These are phyloP conservation scores for Xestobium rufovillosum DNA, from an alignment of 2,888 invertebrate species.

Conservation along the genomic window DNA sequence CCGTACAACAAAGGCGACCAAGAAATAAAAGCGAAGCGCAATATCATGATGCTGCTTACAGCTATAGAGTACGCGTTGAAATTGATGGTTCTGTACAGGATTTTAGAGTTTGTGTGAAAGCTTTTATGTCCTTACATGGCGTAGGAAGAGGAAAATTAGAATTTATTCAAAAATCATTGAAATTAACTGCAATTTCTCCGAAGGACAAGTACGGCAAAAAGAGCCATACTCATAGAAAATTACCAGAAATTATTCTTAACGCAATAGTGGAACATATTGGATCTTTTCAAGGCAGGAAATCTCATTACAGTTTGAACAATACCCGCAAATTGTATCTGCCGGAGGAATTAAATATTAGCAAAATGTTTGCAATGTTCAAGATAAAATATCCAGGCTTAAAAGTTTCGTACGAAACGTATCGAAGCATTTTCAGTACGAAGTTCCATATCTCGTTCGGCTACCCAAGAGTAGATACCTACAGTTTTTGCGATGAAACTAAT, in stretches of 20 bases:
- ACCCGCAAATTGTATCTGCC: constrained; percentile 1
- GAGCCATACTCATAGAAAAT: background rate
- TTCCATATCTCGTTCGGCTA: too few species aligned
- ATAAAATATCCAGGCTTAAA: too few species aligned
- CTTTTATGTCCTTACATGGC: background rate
- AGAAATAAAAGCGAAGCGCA: too few species aligned
- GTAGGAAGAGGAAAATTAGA: background rate
- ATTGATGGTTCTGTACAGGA: too few species aligned
- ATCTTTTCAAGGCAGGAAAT: background rate
- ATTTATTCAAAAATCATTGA: constrained; percentile 1
- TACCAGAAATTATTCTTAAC: background rate
- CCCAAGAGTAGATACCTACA: too few species aligned
- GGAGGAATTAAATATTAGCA: constrained; percentile 1
- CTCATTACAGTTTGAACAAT: constrained; percentile 3
- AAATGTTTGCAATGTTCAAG: too few species aligned
- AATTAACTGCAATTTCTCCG: background rate
- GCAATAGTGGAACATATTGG: background rate
- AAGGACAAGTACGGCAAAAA: background rate
- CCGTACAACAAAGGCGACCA: too few species aligned
- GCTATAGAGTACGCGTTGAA: too few species aligned
- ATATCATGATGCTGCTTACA: too few species aligned
- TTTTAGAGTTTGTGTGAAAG: background rate
- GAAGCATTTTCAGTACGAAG: too few species aligned
- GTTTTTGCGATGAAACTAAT: too few species aligned
- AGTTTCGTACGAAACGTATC: too few species aligned